These are phyloP conservation scores for Spinibarbus caldwelli DNA, from an alignment of 2,797 vertebrate species.

Conservation along the genomic window DNA sequence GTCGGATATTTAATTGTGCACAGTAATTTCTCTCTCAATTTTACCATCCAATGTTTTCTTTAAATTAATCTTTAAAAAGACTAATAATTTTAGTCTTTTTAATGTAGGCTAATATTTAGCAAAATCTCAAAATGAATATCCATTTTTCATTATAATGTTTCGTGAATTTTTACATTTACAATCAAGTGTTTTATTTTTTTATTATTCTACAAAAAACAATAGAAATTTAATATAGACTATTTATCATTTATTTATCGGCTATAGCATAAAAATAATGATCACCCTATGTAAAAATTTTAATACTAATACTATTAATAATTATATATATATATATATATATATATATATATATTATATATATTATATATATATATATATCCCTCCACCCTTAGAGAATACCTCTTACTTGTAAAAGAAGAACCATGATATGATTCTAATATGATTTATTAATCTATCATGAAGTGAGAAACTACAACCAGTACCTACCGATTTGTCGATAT, in stretches of 20 bases:
- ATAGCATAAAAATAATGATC: not conserved
- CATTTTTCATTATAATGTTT: not conserved
- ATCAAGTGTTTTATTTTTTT: not conserved
- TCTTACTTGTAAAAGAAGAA: not conserved
- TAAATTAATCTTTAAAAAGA: not conserved
- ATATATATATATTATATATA: too few species aligned
- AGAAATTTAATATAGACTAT: not conserved
- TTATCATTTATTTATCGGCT: not conserved
- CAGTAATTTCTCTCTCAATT: not conserved
- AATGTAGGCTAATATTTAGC: not conserved
- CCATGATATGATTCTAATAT: not conserved
- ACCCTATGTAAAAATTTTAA: not conserved
- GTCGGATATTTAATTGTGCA: not conserved
- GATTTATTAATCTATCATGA: not conserved
- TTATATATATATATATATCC: too few species aligned
- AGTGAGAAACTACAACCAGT: not conserved
- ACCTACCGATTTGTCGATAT: not conserved
- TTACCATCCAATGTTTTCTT: not conserved
- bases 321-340: too few species aligned
- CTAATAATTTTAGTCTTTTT: not conserved
- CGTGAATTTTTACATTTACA: not conserved
- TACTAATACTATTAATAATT: too few species aligned
- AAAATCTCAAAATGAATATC: not conserved
- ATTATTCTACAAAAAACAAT: not conserved
- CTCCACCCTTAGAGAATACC: too few species aligned